Percentiles rank a stretch among this genome's conserved stretches.
Conservation (phyloP, 2,113 vertebrate species). For the Alexandromys fortis region DNA sequence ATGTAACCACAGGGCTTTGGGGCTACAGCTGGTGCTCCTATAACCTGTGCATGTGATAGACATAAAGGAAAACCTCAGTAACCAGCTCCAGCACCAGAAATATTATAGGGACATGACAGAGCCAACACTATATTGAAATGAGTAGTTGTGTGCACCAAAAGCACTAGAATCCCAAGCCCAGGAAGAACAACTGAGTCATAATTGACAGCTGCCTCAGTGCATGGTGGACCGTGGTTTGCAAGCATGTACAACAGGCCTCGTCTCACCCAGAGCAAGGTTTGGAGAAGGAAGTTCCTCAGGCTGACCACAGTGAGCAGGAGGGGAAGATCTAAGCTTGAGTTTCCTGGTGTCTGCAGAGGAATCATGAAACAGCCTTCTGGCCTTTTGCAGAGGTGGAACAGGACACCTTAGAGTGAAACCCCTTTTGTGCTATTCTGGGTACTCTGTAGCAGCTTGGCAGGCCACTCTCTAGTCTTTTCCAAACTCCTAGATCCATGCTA, state of each 20-base stretch:
- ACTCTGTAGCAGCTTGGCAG: neutral
- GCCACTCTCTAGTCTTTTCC: neutral
- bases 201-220: neutral
- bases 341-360: neutral
- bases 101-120: neutral
- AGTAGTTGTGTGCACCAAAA: neutral
- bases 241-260: rapidly evolving
- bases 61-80: neutral
- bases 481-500: neutral
- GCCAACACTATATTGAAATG: rapidly evolving
- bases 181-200: neutral
- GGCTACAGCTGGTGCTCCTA: neutral
- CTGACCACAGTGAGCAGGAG: rapidly evolving
- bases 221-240: rapidly evolving
- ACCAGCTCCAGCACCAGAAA: rapidly evolving
- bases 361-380: neutral
- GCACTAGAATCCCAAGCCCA: rapidly evolving
- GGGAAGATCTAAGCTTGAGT: neutral
- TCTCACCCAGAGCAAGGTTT: neutral
- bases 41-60: rapidly evolving
- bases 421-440: neutral
- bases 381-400: neutral
- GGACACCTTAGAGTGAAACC: rapidly evolving
- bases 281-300: neutral
- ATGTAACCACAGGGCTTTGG: neutral